These are phyloP conservation scores for Tenebrio molitor DNA, from an alignment of 1,140 invertebrate genomes.

Conservation along the genomic window DNA sequence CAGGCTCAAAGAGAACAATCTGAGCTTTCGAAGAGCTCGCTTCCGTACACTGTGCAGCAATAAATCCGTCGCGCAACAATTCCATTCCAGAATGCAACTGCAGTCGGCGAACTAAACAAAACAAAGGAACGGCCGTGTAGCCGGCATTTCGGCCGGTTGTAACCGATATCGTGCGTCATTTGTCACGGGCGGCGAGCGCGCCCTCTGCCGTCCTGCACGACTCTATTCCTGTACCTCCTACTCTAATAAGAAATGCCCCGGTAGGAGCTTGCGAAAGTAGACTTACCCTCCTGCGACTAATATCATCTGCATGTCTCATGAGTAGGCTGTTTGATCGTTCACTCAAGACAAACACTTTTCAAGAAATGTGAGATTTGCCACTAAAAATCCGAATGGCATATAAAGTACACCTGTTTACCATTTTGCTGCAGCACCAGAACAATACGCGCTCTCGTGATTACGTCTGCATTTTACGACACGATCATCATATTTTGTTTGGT, in stretches of 20 bases:
- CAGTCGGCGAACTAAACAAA: too few relatives aligned
- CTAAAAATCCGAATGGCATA: conserved; percentile 31
- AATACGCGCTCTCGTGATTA: conserved; percentile 28
- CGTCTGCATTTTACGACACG: conserved; percentile 33
- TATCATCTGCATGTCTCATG: conserved; percentile 58
- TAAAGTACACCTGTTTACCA: conserved; percentile 38
- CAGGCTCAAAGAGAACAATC: too few relatives aligned
- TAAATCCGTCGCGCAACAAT: too few relatives aligned
- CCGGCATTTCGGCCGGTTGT: too few relatives aligned
- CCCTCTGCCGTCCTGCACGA: too few relatives aligned
- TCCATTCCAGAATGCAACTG: too few relatives aligned
- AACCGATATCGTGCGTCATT: too few relatives aligned
- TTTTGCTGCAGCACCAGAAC: conserved; percentile 37
- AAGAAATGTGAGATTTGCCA: conserved; percentile 39
- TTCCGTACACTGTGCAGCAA: too few relatives aligned
- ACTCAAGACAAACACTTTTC: conserved; percentile 37
- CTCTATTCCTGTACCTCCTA: conserved; percentile 27
- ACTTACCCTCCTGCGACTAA: conserved; percentile 57
- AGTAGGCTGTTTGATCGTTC: conserved; percentile 50
- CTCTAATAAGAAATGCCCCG: conserved; percentile 23
- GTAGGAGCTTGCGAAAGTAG: neutral
- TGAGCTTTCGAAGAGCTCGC: too few relatives aligned
- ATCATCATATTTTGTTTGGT: conserved; percentile 26
- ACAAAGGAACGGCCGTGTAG: too few relatives aligned
- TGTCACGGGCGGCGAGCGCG: too few relatives aligned